Base-by-base conservation (phyloP, 2,888 invertebrate genomes). In the Phoronis australis region DNA sequence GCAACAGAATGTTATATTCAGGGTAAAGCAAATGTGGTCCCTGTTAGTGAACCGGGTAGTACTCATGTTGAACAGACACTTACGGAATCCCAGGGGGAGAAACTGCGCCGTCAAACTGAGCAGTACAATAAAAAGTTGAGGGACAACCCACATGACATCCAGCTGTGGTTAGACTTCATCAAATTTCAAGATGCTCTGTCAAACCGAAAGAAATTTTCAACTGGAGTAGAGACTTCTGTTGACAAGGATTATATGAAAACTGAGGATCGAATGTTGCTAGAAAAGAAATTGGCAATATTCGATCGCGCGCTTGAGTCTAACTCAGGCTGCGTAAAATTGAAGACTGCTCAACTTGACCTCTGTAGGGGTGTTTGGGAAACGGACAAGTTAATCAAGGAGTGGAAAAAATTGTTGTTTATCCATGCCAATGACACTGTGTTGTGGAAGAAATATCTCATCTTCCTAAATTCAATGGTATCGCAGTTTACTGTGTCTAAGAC, bases 121-220 rank as follows among this genome's bases (percentile, higher is more conserved):
- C 57, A 52, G 9, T 78, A 62, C 51, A 78, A 78, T 54, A 66
- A 65, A 50, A 52, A 60, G 37, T 56, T 78, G 9, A 55, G 69
- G 38, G 69, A 72, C 25, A 57, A 71, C 27, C 76, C 79, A 18
- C 44, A 56, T 15, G 66, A 78, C 61, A 57, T 75, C 6, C 47
- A 66, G 25, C 50, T 71, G 23, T 79, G 79, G 79, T 51, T 79
- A 6, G 72, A 78, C 25, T 78, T 79, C 68, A 65, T 79, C 3
- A 60, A 67, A n/a, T 78, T 76, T 56, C 79, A 79, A 58, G 76
- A 78, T 48, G 58, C 65, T 22, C 23, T 66, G 22, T n/a, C 23
- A n/a, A 41, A n/a, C n/a, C n/a, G n/a, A n/a, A n/a, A n/a, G n/a
- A n/a, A n/a, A n/a, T n/a, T n/a, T n/a, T n/a, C n/a, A n/a, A n/a